Conservation (phyloP, 2,888 invertebrate genomes). For the Branchinecta sandiegonensis region DNA sequence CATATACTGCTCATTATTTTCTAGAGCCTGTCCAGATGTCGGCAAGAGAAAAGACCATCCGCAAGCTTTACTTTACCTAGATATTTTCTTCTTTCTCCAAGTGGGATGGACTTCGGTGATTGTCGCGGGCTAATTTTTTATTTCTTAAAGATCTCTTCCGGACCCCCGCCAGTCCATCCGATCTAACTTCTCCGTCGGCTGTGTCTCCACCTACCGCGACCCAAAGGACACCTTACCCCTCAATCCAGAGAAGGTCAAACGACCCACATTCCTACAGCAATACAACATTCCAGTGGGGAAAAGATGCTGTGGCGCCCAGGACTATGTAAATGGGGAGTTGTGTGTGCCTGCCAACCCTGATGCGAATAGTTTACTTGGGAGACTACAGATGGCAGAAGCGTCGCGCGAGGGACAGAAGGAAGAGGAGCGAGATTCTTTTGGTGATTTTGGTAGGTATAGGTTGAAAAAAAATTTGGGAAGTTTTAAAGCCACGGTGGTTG, state of each 20-base stretch:
- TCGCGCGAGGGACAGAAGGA: conserved; percentile 2
- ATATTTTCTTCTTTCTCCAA: too few relatives aligned
- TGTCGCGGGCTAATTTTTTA: too few relatives aligned
- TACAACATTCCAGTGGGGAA: conserved; percentile 11
- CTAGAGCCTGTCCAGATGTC: too few relatives aligned
- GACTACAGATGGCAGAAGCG: conserved; percentile 8
- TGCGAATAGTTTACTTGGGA: not conserved
- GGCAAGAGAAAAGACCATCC: too few relatives aligned
- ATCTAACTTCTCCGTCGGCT: not conserved
- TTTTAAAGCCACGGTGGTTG: too few relatives aligned
- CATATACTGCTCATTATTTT: too few relatives aligned
- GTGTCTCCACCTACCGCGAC: not conserved
- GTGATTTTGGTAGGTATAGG: not conserved
- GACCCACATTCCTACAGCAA: conserved; percentile 16
- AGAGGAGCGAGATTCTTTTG: conserved; percentile 1
- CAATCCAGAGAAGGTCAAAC: not conserved
- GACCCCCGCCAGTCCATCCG: not conserved
- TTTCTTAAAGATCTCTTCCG: not conserved
- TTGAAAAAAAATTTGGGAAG: too few relatives aligned
- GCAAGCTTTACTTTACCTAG: too few relatives aligned
- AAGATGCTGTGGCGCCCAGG: not conserved
- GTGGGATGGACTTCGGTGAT: too few relatives aligned
- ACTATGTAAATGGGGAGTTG: conserved; percentile 5
- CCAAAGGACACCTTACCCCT: conserved; percentile 7
- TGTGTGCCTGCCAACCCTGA: not conserved